Conservation (phyloP, 2,113 vertebrate genomes). For the Ceratotherium simum region DNA sequence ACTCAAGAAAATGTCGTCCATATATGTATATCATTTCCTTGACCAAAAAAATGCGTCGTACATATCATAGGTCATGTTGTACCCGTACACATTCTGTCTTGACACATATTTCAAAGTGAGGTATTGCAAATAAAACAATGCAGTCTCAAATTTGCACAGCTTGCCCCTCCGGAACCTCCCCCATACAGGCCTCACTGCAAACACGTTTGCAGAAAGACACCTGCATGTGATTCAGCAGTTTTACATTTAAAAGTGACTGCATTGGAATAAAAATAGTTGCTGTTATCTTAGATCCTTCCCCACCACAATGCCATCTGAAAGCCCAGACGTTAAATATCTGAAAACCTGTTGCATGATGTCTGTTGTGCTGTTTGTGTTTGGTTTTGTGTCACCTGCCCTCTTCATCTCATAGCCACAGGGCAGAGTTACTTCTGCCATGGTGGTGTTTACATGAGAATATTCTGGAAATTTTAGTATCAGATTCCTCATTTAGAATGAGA, state of each 20-base stretch:
- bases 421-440: not conserved
- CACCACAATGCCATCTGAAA: not conserved
- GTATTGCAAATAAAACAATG: not conserved
- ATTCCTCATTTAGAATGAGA: not conserved
- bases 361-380: not conserved
- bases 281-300: not conserved
- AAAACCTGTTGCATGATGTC: not conserved
- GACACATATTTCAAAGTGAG: not conserved
- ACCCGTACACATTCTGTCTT: not conserved
- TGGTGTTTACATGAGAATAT: not conserved
- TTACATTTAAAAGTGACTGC: not conserved
- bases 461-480: not conserved
- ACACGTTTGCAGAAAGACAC: not conserved
- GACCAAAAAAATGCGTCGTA: not conserved
- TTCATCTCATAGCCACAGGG: no score
- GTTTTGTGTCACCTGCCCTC: not conserved
- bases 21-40: not conserved
- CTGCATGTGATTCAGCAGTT: not conserved
- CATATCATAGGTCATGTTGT: no score
- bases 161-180: not conserved
- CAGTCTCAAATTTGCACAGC: not conserved
- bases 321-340: not conserved
- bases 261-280: not conserved
- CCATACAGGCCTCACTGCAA: fast-evolving
- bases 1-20: not conserved